phyloP scores from a whole-genome alignment of 2,113 vertebrate genomes.

The Pseudonaja textilis region DNA sequence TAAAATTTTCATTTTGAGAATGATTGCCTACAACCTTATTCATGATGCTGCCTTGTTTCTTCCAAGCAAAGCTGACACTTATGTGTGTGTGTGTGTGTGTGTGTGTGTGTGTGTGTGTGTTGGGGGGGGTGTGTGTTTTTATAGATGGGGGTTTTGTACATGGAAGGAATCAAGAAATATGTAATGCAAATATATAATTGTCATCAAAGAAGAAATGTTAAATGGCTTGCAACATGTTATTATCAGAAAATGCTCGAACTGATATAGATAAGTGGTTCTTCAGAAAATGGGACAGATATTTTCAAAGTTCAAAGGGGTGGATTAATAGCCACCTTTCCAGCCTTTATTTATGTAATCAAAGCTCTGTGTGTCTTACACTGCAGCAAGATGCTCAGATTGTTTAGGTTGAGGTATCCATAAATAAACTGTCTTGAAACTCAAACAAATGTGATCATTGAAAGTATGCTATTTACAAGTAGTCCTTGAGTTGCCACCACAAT shows the following conservation, averaged over 20 bases:
- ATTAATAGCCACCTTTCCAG: neutral
- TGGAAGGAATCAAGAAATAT: conserved; percentile 13
- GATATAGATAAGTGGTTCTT: neutral
- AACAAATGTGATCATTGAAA: neutral
- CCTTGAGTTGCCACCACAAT: neutral
- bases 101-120: too few relatives aligned
- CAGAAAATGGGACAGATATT: neutral
- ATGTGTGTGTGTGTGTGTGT: too few relatives aligned
- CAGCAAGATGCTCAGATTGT: neutral
- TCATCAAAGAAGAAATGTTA: neutral
- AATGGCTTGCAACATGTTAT: neutral
- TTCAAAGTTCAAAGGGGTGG: neutral
- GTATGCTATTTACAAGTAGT: neutral
- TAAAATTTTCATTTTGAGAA: conserved; percentile 31
- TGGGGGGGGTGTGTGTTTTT: too few relatives aligned
- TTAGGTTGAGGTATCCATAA: neutral
- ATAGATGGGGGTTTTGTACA: too few relatives aligned
- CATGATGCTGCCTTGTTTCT: conserved; percentile 1
- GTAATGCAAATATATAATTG: neutral
- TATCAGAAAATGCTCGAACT: neutral
- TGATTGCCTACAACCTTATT: conserved; percentile 44
- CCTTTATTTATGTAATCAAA: neutral
- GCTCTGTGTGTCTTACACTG: neutral
- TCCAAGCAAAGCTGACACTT: neutral
- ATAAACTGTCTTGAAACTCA: too few relatives aligned